Conservation (phyloP, 2,797 vertebrate species). For the Hafferia zeledoni region DNA sequence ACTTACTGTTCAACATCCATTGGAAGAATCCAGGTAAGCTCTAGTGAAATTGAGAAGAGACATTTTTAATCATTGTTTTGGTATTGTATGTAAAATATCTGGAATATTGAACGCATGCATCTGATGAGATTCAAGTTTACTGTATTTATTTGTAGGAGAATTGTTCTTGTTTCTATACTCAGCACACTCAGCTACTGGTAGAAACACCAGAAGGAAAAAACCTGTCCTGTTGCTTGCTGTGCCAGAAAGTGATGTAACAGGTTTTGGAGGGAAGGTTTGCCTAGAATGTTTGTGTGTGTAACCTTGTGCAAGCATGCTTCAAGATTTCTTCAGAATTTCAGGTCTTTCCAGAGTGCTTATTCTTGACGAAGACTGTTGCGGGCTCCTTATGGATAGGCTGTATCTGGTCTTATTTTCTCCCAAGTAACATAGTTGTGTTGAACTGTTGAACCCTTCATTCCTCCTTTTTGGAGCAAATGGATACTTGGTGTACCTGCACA, state of each 20-base stretch:
- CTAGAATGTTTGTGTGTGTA: background rate
- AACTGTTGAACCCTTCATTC: background rate
- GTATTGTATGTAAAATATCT: background rate
- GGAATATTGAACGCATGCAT: background rate
- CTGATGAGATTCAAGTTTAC: background rate
- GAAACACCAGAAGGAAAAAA: background rate
- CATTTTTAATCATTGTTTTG: background rate
- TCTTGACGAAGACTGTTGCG: background rate
- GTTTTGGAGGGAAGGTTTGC: background rate
- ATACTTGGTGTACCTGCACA: background rate
- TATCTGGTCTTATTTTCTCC: background rate
- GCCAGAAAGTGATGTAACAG: background rate
- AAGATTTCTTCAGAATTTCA: background rate
- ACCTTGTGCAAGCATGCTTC: background rate
- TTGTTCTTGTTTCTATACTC: background rate
- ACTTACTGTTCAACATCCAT: conserved; percentile 95
- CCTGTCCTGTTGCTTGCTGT: background rate
- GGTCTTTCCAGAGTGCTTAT: background rate
- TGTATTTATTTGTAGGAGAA: background rate
- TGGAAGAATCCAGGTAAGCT: conserved; percentile 95
- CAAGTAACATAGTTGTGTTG: background rate
- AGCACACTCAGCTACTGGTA: background rate
- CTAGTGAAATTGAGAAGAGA: background rate
- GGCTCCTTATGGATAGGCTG: background rate
- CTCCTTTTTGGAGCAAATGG: background rate